Conservation (phyloP, 1,140 invertebrate species). For the Andrena cerasifolii region DNA sequence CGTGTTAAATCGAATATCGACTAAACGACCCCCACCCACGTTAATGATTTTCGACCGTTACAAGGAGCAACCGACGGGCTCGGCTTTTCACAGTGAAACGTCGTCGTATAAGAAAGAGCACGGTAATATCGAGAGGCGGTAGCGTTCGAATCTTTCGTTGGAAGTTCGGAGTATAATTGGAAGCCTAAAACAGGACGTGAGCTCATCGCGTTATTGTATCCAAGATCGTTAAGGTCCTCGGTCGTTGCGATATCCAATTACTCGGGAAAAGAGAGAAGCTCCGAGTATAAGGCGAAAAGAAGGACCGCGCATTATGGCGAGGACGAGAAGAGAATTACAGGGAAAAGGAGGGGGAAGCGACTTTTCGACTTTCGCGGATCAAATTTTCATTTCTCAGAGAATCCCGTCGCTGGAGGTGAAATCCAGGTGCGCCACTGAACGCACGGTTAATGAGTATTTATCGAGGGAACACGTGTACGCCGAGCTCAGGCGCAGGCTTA, state of each 20-base stretch:
- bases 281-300: neutral
- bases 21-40: neutral
- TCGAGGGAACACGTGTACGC: slow-evolving; percentile 46
- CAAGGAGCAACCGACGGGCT: neutral
- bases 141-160: neutral
- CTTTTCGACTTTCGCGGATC: neutral
- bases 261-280: slow-evolving; percentile 31
- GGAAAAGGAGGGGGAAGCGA: neutral
- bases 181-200: slow-evolving; percentile 52
- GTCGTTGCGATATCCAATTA: slow-evolving; percentile 50
- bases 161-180: slow-evolving; percentile 31
- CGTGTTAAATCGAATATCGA: slow-evolving; percentile 55
- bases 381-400: slow-evolving; percentile 11
- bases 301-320: neutral
- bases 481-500: slow-evolving; percentile 15
- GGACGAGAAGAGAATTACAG: neutral
- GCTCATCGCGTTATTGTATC: slow-evolving; percentile 49
- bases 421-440: slow-evolving; percentile 41
- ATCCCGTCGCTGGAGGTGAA: neutral
- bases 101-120: no score
- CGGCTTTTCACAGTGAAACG: no score
- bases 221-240: slow-evolving; percentile 48
- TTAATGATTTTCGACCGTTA: slow-evolving; percentile 19
- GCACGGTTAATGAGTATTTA: slow-evolving; percentile 45
- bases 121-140: neutral